These are phyloP conservation scores for Iphiclides podalirius DNA, from an alignment of 2,888 invertebrate species.

Conservation along the genomic window DNA sequence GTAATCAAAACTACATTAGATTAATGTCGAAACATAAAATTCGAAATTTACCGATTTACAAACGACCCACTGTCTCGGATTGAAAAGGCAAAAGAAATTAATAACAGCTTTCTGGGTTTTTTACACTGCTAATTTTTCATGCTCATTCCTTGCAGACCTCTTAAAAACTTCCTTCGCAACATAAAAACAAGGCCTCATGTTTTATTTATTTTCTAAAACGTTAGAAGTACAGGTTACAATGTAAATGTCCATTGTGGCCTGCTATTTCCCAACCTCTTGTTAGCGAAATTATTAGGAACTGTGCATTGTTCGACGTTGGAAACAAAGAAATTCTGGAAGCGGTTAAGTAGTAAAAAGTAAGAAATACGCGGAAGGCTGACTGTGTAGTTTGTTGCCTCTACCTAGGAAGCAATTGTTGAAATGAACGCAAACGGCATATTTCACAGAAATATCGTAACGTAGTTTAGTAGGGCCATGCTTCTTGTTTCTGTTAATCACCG, in stretches of 20 bases:
- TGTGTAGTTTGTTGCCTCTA: slow-evolving; percentile 39
- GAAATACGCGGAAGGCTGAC: slow-evolving; percentile 46
- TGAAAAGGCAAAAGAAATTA: no score
- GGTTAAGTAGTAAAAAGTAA: slow-evolving; percentile 58
- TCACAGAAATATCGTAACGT: slow-evolving; percentile 28
- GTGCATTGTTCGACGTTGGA: slow-evolving; percentile 53
- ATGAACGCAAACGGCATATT: slow-evolving; percentile 25
- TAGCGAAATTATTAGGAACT: slow-evolving; percentile 67
- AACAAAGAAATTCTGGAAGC: slow-evolving; percentile 55
- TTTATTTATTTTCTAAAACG: slow-evolving; percentile 45
- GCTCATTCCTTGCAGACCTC: no score
- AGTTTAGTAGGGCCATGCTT: background rate
- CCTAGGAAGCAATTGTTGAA: slow-evolving; percentile 36
- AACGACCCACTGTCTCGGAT: no score
- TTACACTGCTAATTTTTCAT: no score
- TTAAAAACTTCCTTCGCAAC: no score
- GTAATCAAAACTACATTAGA: slow-evolving; percentile 39
- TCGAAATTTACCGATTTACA: no score
- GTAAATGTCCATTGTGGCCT: slow-evolving; percentile 49
- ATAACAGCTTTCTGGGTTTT: no score
- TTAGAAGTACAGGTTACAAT: slow-evolving; percentile 42
- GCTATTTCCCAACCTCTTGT: slow-evolving; percentile 51
- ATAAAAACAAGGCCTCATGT: slow-evolving; percentile 16
- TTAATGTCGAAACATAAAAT: no score
- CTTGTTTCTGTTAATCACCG: background rate